A percentile compares a stretch with the other conserved stretches of the same genome.
Evolutionary conservation across 2,888 invertebrate genomes (phyloP).

Genomic region (Diadromus collaris): DNA sequence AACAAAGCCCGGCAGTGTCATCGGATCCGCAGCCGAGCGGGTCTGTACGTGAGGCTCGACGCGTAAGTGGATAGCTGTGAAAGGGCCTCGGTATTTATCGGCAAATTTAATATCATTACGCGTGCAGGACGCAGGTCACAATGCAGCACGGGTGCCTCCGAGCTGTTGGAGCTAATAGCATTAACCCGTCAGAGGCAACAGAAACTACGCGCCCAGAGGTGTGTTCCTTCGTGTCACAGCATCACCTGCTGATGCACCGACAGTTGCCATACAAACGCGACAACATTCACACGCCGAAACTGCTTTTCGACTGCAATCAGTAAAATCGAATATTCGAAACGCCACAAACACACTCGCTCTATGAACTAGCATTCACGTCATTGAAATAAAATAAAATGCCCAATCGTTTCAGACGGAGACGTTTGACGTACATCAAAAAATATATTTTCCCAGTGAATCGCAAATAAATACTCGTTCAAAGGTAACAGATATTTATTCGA

Average conservation of each 20-base stretch:
- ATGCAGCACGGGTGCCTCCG: conserved; percentile 36
- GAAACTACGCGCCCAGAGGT: conserved; percentile 23
- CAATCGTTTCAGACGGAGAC: too few species aligned
- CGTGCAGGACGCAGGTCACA: conserved; percentile 43
- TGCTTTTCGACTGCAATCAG: neutral
- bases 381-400: too few species aligned
- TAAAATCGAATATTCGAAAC: neutral
- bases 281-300: neutral
- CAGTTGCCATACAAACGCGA: neutral
- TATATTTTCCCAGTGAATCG: too few species aligned
- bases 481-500: too few species aligned
- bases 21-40: neutral
- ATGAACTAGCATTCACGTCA: too few species aligned
- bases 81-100: conserved; percentile 55
- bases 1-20: conserved; percentile 17
- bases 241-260: conserved; percentile 10
- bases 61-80: conserved; percentile 38
- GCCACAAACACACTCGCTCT: neutral
- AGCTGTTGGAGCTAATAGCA: conserved; percentile 57
- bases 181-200: conserved; percentile 48
- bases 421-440: too few species aligned
- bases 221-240: conserved; percentile 32
- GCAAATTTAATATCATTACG: conserved; percentile 58
- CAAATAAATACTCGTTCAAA: too few species aligned
- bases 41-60: neutral